These are phyloP conservation scores for Thera britannica DNA, from an alignment of 2,888 invertebrate genomes.

Conservation along the genomic window DNA sequence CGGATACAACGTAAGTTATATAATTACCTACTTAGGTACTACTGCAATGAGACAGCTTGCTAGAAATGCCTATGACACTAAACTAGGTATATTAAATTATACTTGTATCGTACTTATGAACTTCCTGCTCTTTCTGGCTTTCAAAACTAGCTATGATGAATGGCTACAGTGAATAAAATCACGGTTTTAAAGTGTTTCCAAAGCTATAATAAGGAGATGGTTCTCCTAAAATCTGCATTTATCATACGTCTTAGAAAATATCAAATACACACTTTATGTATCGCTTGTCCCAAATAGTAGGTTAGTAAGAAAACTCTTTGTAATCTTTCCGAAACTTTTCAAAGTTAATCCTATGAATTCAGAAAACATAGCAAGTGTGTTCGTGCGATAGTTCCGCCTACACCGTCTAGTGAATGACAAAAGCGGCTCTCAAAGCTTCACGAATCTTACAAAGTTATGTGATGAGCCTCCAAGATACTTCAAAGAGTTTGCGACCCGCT, in stretches of 20 bases:
- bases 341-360: conserved; percentile 23
- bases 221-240: too few relatives aligned
- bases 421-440: conserved; percentile 47
- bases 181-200: too few relatives aligned
- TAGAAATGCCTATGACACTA: too few relatives aligned
- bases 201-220: too few relatives aligned
- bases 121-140: too few relatives aligned
- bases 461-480: conserved; percentile 55
- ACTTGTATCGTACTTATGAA: too few relatives aligned
- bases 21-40: too few relatives aligned
- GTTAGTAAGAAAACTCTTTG: conserved; percentile 7
- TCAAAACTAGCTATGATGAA: too few relatives aligned
- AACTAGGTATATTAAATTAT: too few relatives aligned
- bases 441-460: conserved; percentile 60
- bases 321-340: conserved; percentile 9
- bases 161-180: too few relatives aligned
- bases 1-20: too few relatives aligned
- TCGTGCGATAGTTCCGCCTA: conserved; percentile 49
- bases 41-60: too few relatives aligned
- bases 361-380: conserved; percentile 26
- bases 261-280: not conserved
- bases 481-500: conserved; percentile 54
- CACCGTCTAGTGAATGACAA: conserved; percentile 51
- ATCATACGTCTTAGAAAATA: not conserved
- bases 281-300: conserved; percentile 1